phyloP scores from a whole-genome alignment of 1,140 invertebrate species.

The Drosophila biarmipes region DNA sequence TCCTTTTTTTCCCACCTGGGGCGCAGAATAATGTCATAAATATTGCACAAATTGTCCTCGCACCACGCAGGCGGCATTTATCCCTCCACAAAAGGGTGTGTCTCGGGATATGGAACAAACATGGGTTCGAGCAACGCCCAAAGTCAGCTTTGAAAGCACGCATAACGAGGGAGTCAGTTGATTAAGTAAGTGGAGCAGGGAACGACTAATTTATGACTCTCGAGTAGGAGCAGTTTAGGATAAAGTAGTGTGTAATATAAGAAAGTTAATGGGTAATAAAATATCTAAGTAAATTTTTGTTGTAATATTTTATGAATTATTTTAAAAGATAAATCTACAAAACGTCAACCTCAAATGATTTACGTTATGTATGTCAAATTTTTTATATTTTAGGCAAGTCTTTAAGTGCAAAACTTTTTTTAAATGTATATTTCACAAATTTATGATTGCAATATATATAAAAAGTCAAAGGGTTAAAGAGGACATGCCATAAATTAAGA shows the following conservation, averaged over 20 bases:
- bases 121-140: conserved; percentile 35
- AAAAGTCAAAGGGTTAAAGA: neutral
- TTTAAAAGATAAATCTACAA: too few relatives aligned
- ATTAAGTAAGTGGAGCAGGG: conserved; percentile 27
- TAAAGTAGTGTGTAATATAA: too few relatives aligned
- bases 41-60: conserved; percentile 57
- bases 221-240: neutral
- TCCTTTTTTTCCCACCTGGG: conserved; percentile 52
- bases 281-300: too few relatives aligned
- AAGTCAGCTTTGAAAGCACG: conserved; percentile 22
- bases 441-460: conserved; percentile 1
- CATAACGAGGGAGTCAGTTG: conserved; percentile 3
- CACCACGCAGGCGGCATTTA: conserved; percentile 36
- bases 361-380: too few relatives aligned
- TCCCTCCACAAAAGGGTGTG: conserved; percentile 50
- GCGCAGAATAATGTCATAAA: conserved; percentile 53
- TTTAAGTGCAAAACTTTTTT: too few relatives aligned
- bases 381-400: too few relatives aligned
- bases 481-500: neutral
- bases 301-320: too few relatives aligned
- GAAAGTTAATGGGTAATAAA: too few relatives aligned
- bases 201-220: conserved; percentile 10
- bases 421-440: too few relatives aligned
- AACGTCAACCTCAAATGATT: too few relatives aligned
- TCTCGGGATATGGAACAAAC: conserved; percentile 11